Evolutionary conservation across 2,797 vertebrate genomes (phyloP).

Genomic region (Nothura maculosa): DNA sequence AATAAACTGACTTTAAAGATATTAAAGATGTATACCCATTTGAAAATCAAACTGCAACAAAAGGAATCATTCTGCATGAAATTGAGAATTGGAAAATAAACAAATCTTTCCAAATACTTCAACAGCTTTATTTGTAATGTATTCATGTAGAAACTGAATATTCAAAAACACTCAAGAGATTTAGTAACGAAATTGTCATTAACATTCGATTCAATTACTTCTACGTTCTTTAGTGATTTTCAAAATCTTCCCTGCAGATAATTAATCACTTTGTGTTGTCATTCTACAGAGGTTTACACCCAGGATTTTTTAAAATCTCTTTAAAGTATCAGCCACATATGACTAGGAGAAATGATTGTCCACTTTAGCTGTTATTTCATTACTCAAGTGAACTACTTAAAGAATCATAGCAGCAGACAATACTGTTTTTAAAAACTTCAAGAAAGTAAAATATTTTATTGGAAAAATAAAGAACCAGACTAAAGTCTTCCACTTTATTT

Average conservation of each 20-base stretch:
- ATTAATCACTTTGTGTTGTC: background rate
- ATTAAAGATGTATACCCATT: background rate
- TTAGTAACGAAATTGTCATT: background rate
- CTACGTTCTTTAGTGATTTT: background rate
- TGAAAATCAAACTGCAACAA: background rate
- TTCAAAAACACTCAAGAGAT: background rate
- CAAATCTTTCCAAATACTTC: background rate
- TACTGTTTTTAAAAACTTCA: background rate
- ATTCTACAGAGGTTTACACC: background rate
- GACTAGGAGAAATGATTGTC: background rate
- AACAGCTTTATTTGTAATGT: background rate
- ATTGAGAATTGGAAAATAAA: background rate
- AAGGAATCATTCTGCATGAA: background rate
- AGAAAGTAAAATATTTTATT: background rate
- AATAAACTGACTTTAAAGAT: background rate
- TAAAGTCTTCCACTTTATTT: rapidly evolving
- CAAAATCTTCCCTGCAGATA: background rate
- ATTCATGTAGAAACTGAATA: background rate
- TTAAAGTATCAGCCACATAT: background rate
- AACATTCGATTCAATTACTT: background rate
- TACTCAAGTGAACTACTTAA: background rate
- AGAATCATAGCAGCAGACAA: rapidly evolving
- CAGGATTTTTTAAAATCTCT: background rate
- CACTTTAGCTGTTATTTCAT: background rate
- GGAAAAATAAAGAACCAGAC: background rate